These are phyloP conservation scores for Drosophila nannoptera DNA, from an alignment of 1,140 invertebrate species.

Conservation along the genomic window DNA sequence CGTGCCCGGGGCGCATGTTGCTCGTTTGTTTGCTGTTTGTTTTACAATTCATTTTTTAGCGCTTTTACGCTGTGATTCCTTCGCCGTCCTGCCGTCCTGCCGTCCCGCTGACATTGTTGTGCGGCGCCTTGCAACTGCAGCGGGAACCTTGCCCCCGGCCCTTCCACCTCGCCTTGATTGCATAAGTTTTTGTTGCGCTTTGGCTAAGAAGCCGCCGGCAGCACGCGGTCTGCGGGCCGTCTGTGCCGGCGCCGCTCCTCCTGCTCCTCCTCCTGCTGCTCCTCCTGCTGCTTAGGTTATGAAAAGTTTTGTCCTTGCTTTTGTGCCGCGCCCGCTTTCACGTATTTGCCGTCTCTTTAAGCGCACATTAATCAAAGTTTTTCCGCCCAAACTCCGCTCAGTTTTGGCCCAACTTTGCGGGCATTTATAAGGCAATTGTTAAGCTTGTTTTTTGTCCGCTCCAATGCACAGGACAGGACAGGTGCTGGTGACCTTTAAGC, in stretches of 20 bases:
- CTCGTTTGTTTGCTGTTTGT: conserved; percentile 73
- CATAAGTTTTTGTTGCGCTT: conserved; percentile 71
- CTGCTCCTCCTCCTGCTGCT: not conserved
- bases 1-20: conserved; percentile 57
- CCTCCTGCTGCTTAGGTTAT: conserved; percentile 59
- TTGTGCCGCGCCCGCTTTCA: conserved; percentile 25
- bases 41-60: conserved; percentile 78
- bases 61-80: conserved; percentile 72
- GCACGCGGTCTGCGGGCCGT: conserved; percentile 57
- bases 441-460: conserved; percentile 56
- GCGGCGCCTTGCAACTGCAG: conserved; percentile 68
- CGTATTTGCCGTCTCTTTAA: conserved; percentile 72
- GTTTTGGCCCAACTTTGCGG: conserved; percentile 60
- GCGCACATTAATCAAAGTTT: conserved; percentile 76
- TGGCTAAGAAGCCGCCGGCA: conserved; percentile 65
- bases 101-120: conserved; percentile 63
- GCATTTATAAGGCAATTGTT: conserved; percentile 76
- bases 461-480: conserved; percentile 50
- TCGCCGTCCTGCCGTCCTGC: conserved; percentile 32
- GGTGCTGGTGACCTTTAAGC: conserved; percentile 37
- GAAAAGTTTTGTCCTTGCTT: conserved; percentile 69
- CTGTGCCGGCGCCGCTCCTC: conserved; percentile 7
- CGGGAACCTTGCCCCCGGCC: conserved; percentile 31
- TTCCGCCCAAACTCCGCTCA: conserved; percentile 39
- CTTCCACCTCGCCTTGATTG: conserved; percentile 59